These are phyloP conservation scores for Chelmon rostratus DNA, from an alignment of 2,797 vertebrate genomes.

Conservation along the genomic window DNA sequence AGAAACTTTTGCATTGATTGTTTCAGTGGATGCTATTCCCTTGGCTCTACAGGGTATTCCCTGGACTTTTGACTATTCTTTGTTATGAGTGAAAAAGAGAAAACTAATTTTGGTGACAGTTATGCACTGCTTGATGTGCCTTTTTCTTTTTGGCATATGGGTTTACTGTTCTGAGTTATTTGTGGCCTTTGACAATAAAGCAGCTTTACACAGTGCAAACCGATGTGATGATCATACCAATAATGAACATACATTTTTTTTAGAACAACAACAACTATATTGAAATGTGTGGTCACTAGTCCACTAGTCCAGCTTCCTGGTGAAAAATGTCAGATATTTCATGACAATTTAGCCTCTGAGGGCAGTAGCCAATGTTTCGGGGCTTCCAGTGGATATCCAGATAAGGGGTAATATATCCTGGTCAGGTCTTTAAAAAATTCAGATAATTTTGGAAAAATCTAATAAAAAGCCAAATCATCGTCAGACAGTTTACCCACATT, in stretches of 20 bases:
- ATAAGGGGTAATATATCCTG: too few species aligned
- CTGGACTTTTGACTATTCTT: not conserved
- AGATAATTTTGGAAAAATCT: too few species aligned
- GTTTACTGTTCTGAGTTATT: not conserved
- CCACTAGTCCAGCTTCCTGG: not conserved
- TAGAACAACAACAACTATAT: too few species aligned
- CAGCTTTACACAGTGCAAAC: not conserved
- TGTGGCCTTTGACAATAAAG: not conserved
- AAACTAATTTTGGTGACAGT: not conserved
- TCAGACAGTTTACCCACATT: too few species aligned
- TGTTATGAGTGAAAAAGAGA: not conserved
- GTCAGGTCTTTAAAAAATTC: too few species aligned
- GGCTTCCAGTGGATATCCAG: too few species aligned
- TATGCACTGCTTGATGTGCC: not conserved
- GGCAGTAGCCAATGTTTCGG: too few species aligned
- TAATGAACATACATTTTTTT: too few species aligned
- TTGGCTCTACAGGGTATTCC: not conserved
- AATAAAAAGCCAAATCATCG: too few species aligned
- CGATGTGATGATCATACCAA: not conserved
- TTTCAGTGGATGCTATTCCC: not conserved
- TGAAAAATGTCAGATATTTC: too few species aligned
- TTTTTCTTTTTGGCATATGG: not conserved
- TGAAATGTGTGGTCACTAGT: not conserved
- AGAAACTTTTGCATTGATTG: not conserved
- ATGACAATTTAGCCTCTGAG: too few species aligned